These are phyloP conservation scores for Neoascia interrupta DNA, from an alignment of 2,888 invertebrate species.

Conservation along the genomic window DNA sequence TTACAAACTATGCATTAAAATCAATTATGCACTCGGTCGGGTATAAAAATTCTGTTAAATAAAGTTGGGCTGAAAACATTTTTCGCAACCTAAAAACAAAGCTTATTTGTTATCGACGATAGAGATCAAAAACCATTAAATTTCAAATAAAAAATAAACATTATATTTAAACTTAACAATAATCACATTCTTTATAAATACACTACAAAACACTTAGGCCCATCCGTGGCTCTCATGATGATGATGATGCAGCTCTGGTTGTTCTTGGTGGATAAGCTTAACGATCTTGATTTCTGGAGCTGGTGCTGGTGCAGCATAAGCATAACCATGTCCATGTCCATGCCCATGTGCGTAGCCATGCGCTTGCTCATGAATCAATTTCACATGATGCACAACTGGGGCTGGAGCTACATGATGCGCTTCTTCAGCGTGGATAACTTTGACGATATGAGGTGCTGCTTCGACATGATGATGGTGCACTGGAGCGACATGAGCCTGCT, in stretches of 20 bases:
- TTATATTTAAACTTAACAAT: constrained; percentile 42
- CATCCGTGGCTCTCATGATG: constrained; percentile 49
- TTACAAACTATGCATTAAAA: too few relatives aligned
- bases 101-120: too few relatives aligned
- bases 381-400: constrained; percentile 17
- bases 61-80: too few relatives aligned
- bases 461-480: constrained; percentile 44
- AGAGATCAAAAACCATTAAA: too few relatives aligned
- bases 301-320: neutral
- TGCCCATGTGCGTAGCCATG: neutral
- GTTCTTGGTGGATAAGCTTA: constrained; percentile 32
- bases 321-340: constrained; percentile 1
- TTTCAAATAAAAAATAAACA: too few relatives aligned
- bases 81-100: too few relatives aligned
- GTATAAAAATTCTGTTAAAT: too few relatives aligned
- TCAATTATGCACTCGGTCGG: too few relatives aligned
- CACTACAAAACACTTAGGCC: constrained; percentile 47
- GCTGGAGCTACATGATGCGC: constrained; percentile 11
- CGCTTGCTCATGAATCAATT: constrained; percentile 5
- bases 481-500: neutral
- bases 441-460: constrained; percentile 35
- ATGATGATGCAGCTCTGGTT: constrained; percentile 1
- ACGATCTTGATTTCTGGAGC: constrained; percentile 34
- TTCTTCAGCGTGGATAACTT: constrained; percentile 24
- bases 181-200: constrained; percentile 26